phyloP scores from a whole-genome alignment of 2,113 vertebrate species.

The Crocuta crocuta region DNA sequence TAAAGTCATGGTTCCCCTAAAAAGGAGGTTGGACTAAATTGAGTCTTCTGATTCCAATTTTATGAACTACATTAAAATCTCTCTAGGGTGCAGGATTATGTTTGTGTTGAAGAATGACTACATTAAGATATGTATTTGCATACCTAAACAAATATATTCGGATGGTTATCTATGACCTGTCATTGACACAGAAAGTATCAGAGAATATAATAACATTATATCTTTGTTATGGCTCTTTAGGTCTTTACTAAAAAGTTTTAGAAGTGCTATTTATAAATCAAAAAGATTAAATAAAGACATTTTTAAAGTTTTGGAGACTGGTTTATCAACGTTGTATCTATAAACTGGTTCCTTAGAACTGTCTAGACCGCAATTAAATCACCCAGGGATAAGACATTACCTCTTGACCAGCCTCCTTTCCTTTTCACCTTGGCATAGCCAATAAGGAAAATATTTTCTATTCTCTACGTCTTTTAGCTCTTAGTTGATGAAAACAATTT shows the following conservation, averaged over 20 bases:
- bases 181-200: slow-evolving; percentile 31
- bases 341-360: background rate
- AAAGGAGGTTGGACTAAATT: slow-evolving; percentile 65
- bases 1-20: slow-evolving; percentile 37
- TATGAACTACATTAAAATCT: slow-evolving; percentile 71
- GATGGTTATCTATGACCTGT: slow-evolving; percentile 55
- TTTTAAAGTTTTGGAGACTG: background rate
- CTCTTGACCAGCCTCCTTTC: background rate
- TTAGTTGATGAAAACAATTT: background rate
- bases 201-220: slow-evolving; percentile 30
- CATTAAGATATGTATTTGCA: slow-evolving; percentile 61
- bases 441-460: background rate
- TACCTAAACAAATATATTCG: slow-evolving; percentile 59
- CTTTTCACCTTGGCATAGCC: background rate
- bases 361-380: background rate
- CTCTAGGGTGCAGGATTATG: slow-evolving; percentile 43
- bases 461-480: background rate
- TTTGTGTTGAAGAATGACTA: slow-evolving; percentile 64
- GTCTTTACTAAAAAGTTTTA: slow-evolving; percentile 41
- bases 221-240: background rate
- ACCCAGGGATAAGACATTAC: background rate
- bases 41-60: slow-evolving; percentile 66
- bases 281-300: slow-evolving; percentile 61
- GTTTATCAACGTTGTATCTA: background rate
- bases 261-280: slow-evolving; percentile 62